Percentiles rank a stretch among this genome's conserved stretches.
Conservation (phyloP, 2,888 invertebrate species). For the Eupithecia subfuscata region DNA sequence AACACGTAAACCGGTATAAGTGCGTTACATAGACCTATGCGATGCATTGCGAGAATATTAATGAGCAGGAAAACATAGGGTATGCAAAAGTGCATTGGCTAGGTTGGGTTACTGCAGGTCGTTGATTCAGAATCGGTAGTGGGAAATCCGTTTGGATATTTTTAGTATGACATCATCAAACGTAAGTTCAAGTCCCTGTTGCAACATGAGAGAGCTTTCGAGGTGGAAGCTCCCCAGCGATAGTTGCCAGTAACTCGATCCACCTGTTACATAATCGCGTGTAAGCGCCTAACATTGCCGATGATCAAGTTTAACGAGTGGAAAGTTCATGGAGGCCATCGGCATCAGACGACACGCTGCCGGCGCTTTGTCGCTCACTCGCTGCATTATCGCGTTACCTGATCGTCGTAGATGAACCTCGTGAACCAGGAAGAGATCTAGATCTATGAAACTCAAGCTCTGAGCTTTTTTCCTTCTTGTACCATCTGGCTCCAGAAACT, state of each 20-base stretch:
- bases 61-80: slow-evolving; percentile 49
- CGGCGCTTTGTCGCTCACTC: slow-evolving; percentile 69
- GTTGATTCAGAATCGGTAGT: slow-evolving; percentile 34
- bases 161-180: slow-evolving; percentile 16
- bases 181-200: slow-evolving; percentile 5
- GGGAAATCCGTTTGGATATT: slow-evolving; percentile 38
- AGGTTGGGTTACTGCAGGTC: slow-evolving; percentile 46
- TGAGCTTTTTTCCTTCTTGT: neutral
- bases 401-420: slow-evolving; percentile 53
- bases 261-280: slow-evolving; percentile 63
- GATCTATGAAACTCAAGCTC: slow-evolving; percentile 26
- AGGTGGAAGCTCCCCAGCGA: slow-evolving; percentile 11
- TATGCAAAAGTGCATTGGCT: slow-evolving; percentile 44
- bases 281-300: slow-evolving; percentile 63
- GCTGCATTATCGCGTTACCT: slow-evolving; percentile 71
- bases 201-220: slow-evolving; percentile 9
- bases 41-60: slow-evolving; percentile 45
- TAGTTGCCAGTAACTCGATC: slow-evolving; percentile 52
- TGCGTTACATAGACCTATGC: slow-evolving; percentile 52
- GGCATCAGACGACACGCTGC: slow-evolving; percentile 58
- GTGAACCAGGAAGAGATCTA: slow-evolving; percentile 63
- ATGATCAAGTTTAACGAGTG: slow-evolving; percentile 79
- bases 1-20: slow-evolving; percentile 62
- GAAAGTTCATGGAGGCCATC: slow-evolving; percentile 78
- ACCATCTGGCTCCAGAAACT: slow-evolving; percentile 4